These are phyloP conservation scores for Thelaira solivaga DNA, from an alignment of 2,888 invertebrate genomes.

Conservation along the genomic window DNA sequence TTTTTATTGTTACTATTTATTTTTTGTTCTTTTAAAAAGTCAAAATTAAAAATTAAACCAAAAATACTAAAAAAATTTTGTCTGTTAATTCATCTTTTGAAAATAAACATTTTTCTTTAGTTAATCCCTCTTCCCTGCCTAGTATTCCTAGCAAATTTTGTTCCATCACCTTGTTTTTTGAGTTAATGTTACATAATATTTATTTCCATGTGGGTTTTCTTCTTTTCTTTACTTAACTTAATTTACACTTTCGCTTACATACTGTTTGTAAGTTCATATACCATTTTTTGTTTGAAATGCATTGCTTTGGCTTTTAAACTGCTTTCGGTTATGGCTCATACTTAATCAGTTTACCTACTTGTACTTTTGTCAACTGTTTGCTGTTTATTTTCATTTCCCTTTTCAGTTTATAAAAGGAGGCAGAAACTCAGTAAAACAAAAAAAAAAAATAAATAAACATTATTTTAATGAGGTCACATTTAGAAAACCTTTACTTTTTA, in stretches of 20 bases:
- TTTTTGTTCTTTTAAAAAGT: too few species aligned
- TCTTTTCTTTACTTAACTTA: too few species aligned
- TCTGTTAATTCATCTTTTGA: too few species aligned
- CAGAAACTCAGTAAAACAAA: too few species aligned
- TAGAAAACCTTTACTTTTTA: slow-evolving; percentile 23
- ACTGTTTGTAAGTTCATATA: background rate
- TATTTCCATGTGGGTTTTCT: too few species aligned
- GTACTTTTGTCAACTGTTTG: slow-evolving; percentile 44
- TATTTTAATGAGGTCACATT: slow-evolving; percentile 60
- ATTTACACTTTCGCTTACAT: background rate
- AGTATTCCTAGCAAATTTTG: too few species aligned
- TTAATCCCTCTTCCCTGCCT: too few species aligned
- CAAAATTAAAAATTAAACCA: too few species aligned
- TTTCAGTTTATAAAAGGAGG: slow-evolving; percentile 35
- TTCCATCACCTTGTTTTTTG: background rate
- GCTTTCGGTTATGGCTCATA: slow-evolving; percentile 42
- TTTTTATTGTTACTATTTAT: too few species aligned
- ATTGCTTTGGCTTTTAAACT: slow-evolving; percentile 17
- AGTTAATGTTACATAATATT: background rate
- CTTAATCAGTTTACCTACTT: slow-evolving; percentile 40
- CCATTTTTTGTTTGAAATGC: slow-evolving; percentile 15
- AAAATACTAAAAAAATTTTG: too few species aligned
- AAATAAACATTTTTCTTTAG: too few species aligned
- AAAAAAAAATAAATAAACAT: slow-evolving; percentile 68
- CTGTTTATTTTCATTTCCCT: slow-evolving; percentile 28